These are phyloP conservation scores for Agrochola macilenta DNA, from an alignment of 2,888 invertebrate genomes.

Conservation along the genomic window DNA sequence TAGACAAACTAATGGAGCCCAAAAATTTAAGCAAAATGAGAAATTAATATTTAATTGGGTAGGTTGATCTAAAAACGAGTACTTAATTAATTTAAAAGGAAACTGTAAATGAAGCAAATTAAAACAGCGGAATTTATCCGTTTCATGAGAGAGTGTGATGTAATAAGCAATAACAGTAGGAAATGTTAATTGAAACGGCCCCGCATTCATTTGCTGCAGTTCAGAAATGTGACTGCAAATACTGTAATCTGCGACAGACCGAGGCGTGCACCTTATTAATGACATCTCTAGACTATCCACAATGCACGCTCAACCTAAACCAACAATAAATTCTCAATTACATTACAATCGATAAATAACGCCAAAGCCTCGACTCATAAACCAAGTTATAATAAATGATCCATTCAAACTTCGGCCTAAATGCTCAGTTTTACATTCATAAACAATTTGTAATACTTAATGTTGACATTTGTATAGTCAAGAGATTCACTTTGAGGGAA, in stretches of 20 bases:
- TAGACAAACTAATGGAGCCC: conserved; percentile 38
- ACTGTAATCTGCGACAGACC: conserved; percentile 27
- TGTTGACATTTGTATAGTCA: conserved; percentile 64
- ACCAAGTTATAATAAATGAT: conserved; percentile 54
- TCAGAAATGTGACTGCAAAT: conserved; percentile 50
- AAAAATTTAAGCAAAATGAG: conserved; percentile 33
- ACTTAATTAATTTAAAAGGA: conserved; percentile 22
- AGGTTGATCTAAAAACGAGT: conserved; percentile 21
- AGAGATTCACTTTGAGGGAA: conserved; percentile 60
- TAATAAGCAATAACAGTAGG: conserved; percentile 58
- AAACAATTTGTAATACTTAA: conserved; percentile 67
- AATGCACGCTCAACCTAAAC: conserved; percentile 45
- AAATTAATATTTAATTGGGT: conserved; percentile 30
- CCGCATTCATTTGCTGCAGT: conserved; percentile 48
- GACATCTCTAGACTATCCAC: conserved; percentile 56
- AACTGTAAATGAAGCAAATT: conserved; percentile 5
- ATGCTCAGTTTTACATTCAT: conserved; percentile 59
- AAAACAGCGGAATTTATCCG: conserved; percentile 29
- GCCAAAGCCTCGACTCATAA: conserved; percentile 36
- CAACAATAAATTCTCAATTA: conserved; percentile 72
- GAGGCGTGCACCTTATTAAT: conserved; percentile 59
- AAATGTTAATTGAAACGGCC: conserved; percentile 59
- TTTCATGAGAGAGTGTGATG: conserved; percentile 41
- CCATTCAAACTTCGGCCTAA: conserved; percentile 55
- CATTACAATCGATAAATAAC: conserved; percentile 50